These are phyloP conservation scores for Megaceryle torquata DNA, from an alignment of 2,113 vertebrate genomes.

Conservation along the genomic window DNA sequence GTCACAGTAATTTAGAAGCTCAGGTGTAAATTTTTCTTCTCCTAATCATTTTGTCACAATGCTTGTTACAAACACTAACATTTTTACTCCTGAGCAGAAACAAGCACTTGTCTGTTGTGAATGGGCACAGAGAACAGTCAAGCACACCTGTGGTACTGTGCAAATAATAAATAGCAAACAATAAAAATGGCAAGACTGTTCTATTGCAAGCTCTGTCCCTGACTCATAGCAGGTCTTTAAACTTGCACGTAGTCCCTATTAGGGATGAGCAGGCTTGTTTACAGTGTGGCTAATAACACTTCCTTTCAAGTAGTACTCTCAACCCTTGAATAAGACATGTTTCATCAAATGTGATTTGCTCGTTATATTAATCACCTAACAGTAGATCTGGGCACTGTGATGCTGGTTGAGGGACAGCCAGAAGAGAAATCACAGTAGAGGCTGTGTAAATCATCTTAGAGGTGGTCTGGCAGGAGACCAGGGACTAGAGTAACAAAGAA, in stretches of 20 bases:
- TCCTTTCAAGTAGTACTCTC: slow-evolving; percentile 15
- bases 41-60: background rate
- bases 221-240: background rate
- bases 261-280: background rate
- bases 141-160: background rate
- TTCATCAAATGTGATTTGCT: slow-evolving; percentile 23
- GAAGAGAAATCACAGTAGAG: background rate
- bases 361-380: background rate
- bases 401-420: background rate
- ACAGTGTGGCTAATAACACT: background rate
- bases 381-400: background rate
- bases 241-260: background rate
- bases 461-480: slow-evolving; percentile 8
- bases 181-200: background rate
- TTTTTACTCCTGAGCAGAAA: background rate
- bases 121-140: background rate
- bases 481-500: background rate
- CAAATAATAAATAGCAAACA: background rate
- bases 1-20: background rate
- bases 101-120: background rate
- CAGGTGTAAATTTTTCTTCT: background rate
- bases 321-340: background rate
- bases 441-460: background rate
- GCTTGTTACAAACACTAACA: background rate
- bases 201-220: background rate